A percentile compares a stretch with the other conserved stretches of the same genome.
These are phyloP conservation scores for Amyelois transitella DNA, from an alignment of 1,140 invertebrate genomes.

Conservation along the genomic window DNA sequence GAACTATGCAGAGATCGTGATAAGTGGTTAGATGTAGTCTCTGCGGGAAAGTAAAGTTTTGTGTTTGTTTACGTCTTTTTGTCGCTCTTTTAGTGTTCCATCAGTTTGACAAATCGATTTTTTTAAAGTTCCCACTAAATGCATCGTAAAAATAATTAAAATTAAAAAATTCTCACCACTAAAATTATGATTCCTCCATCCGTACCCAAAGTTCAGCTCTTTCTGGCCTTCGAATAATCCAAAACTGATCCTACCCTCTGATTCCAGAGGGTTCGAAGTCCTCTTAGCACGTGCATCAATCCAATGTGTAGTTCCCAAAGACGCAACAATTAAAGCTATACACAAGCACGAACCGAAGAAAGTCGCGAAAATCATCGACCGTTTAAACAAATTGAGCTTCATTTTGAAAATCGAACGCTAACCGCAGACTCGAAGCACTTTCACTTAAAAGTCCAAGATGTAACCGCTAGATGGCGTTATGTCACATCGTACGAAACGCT, in stretches of 20 bases:
- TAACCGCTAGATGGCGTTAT: constrained; percentile 24
- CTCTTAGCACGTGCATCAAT: constrained; percentile 84
- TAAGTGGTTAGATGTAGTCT: too few species aligned
- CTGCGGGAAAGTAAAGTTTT: too few species aligned
- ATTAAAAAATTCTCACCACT: constrained; percentile 77
- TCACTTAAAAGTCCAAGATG: constrained; percentile 24
- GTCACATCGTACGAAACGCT: constrained; percentile 20
- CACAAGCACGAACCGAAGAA: constrained; percentile 90
- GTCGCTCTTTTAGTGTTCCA: too few species aligned
- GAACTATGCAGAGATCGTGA: too few species aligned
- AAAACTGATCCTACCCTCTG: constrained; percentile 86
- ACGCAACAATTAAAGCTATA: constrained; percentile 87
- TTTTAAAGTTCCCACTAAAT: too few species aligned
- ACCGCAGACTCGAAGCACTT: constrained; percentile 17
- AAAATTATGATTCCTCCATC: constrained; percentile 83
- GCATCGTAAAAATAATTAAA: neutral
- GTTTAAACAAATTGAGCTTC: constrained; percentile 78
- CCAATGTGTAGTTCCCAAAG: constrained; percentile 92
- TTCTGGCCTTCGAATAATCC: constrained; percentile 90
- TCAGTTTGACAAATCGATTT: too few species aligned
- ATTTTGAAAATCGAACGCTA: constrained; percentile 33
- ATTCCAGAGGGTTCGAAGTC: constrained; percentile 79
- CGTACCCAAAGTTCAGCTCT: constrained; percentile 87
- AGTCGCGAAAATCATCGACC: constrained; percentile 90
- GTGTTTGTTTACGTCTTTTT: too few species aligned